phyloP scores from a whole-genome alignment of 2,888 invertebrate species.

The Lasius platythorax region DNA sequence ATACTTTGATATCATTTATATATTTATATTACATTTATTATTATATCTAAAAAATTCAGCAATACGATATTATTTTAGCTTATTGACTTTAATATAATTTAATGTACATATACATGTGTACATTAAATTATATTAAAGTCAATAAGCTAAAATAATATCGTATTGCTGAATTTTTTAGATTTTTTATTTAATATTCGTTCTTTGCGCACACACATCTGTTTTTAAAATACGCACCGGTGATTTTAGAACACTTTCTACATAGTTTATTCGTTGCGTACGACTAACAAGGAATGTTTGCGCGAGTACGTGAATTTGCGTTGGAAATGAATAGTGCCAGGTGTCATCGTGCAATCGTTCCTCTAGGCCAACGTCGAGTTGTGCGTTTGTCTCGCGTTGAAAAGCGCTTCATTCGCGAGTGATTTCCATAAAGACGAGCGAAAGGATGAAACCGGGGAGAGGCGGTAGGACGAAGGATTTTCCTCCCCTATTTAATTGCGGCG shows the following conservation, averaged over 20 bases:
- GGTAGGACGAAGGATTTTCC: not conserved
- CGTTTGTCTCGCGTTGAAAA: slow-evolving; percentile 64
- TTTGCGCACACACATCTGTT: not conserved
- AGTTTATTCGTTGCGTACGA: not conserved
- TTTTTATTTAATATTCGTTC: not conserved
- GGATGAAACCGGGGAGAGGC: not conserved
- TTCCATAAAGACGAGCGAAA: slow-evolving; percentile 61
- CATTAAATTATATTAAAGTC: not conserved
- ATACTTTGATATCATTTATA: not conserved
- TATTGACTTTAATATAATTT: no score
- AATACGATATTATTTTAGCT: no score
- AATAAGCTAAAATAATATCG: not conserved
- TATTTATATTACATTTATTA: not conserved
- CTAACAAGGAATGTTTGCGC: slow-evolving; percentile 60
- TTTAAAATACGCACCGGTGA: not conserved
- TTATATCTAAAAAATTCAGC: no score
- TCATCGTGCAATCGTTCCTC: slow-evolving; percentile 59
- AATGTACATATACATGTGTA: not conserved
- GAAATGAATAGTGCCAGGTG: slow-evolving; percentile 76
- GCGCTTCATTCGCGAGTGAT: slow-evolving; percentile 59
- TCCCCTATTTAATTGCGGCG: slow-evolving; percentile 8
- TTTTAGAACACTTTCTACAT: not conserved
- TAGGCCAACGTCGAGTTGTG: slow-evolving; percentile 55
- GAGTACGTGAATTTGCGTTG: slow-evolving; percentile 79
- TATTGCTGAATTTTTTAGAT: not conserved